A percentile compares a stretch with the other conserved stretches of the same genome.
These are phyloP conservation scores for Temnothorax ravouxi DNA, from an alignment of 2,888 invertebrate genomes.

Conservation along the genomic window DNA sequence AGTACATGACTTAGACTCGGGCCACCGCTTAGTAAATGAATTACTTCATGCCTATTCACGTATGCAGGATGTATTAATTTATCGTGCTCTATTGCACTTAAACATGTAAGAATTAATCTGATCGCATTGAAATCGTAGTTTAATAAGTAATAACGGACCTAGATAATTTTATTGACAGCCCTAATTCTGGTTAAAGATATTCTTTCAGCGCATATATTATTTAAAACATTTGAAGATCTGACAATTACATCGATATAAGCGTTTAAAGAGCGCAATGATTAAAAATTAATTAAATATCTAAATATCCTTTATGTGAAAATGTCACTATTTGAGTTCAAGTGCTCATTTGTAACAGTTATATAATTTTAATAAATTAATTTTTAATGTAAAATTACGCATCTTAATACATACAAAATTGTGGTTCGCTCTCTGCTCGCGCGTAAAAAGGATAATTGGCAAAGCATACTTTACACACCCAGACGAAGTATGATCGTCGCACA, in stretches of 20 bases:
- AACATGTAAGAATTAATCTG: slow-evolving; percentile 5
- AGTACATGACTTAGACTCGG: slow-evolving; percentile 22
- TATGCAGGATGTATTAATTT: slow-evolving; percentile 32
- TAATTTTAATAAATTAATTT: slow-evolving; percentile 1
- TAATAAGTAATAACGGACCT: neutral
- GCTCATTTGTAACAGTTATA: neutral
- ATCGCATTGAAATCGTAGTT: neutral
- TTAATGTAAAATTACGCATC: slow-evolving; percentile 1
- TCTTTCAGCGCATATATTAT: neutral
- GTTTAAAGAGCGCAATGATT: slow-evolving; percentile 1
- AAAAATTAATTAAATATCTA: slow-evolving; percentile 21
- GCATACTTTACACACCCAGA: slow-evolving; percentile 70
- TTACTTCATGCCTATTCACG: slow-evolving; percentile 3
- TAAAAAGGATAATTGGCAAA: slow-evolving; percentile 66
- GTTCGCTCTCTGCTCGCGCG: slow-evolving; percentile 39
- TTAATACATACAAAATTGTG: slow-evolving; percentile 12
- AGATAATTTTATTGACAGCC: neutral
- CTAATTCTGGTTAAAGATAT: neutral
- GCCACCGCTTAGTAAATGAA: slow-evolving; percentile 35
- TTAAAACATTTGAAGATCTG: neutral
- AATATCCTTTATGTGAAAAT: neutral
- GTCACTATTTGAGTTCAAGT: neutral
- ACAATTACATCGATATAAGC: neutral
- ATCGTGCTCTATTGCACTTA: slow-evolving; percentile 6
- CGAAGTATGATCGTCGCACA: slow-evolving; percentile 61